phyloP scores from a whole-genome alignment of 2,113 vertebrate species.

The Gallinago undulata region DNA sequence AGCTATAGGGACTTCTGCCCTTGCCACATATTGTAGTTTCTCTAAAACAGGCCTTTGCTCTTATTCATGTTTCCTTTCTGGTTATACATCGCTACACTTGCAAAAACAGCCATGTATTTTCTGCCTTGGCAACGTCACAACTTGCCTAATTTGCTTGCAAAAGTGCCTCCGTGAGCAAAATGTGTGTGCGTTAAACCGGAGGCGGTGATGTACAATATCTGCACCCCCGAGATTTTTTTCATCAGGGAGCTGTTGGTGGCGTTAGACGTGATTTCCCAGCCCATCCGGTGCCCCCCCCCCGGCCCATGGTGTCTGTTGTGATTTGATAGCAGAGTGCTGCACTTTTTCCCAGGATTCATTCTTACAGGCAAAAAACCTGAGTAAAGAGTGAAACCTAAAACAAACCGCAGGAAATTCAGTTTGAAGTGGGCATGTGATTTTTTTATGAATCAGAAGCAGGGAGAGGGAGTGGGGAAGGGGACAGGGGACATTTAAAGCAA shows the following conservation, averaged over 20 bases:
- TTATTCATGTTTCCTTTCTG: not conserved
- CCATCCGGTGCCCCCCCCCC: not conserved
- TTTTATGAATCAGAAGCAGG: not conserved
- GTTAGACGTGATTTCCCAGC: not conserved
- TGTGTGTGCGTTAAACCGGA: not conserved
- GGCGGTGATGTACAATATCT: fast-evolving
- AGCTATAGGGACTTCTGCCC: not conserved
- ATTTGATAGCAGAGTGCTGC: not conserved
- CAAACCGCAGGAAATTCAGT: not conserved
- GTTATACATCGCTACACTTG: not conserved
- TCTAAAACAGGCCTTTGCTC: not conserved
- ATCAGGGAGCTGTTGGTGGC: not conserved
- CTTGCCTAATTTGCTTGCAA: not conserved
- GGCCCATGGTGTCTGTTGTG: fast-evolving
- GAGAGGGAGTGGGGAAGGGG: not conserved
- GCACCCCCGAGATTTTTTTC: not conserved
- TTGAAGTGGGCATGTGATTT: not conserved
- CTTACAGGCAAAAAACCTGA: not conserved
- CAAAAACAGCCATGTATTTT: not conserved
- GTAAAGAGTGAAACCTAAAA: not conserved
- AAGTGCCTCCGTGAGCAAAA: not conserved
- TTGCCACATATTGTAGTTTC: not conserved
- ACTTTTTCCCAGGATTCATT: not conserved
- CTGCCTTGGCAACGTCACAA: not conserved
- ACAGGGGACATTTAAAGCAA: not conserved